These are phyloP conservation scores for Oreortyx pictus DNA, from an alignment of 2,797 vertebrate genomes.

Conservation along the genomic window DNA sequence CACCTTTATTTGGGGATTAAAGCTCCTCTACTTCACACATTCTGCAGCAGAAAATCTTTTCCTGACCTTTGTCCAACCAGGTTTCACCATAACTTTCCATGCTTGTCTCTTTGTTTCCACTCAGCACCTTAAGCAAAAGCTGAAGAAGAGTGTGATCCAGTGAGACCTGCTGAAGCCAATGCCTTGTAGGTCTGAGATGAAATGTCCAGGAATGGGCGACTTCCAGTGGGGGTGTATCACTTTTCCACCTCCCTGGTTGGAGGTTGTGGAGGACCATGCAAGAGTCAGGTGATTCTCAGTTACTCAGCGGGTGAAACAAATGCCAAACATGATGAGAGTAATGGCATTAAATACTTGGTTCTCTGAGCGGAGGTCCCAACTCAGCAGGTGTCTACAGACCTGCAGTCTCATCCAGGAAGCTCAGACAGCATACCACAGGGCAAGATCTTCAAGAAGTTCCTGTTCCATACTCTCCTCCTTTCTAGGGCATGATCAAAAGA, in stretches of 20 bases:
- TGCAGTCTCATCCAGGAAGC: not conserved
- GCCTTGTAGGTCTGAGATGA: not conserved
- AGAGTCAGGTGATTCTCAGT: not conserved
- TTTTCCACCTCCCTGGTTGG: not conserved
- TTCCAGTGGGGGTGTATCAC: not conserved
- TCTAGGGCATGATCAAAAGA: not conserved
- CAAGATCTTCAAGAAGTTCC: not conserved
- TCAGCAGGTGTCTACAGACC: not conserved
- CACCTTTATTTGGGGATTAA: not conserved
- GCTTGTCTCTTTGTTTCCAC: not conserved
- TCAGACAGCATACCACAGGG: not conserved
- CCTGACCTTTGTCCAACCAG: not conserved
- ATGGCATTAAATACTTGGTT: not conserved
- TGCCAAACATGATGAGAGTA: not conserved
- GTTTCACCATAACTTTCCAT: not conserved
- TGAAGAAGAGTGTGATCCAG: not conserved
- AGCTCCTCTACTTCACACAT: not conserved
- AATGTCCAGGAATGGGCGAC: not conserved
- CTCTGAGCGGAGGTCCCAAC: not conserved
- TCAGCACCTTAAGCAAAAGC: not conserved
- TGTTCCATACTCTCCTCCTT: not conserved
- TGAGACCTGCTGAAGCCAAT: not conserved
- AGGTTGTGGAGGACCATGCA: not conserved
- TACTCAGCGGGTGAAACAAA: not conserved
- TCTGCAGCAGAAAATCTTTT: not conserved